phyloP scores from a whole-genome alignment of 1,140 invertebrate species.

The Lepidotrigona ventralis region DNA sequence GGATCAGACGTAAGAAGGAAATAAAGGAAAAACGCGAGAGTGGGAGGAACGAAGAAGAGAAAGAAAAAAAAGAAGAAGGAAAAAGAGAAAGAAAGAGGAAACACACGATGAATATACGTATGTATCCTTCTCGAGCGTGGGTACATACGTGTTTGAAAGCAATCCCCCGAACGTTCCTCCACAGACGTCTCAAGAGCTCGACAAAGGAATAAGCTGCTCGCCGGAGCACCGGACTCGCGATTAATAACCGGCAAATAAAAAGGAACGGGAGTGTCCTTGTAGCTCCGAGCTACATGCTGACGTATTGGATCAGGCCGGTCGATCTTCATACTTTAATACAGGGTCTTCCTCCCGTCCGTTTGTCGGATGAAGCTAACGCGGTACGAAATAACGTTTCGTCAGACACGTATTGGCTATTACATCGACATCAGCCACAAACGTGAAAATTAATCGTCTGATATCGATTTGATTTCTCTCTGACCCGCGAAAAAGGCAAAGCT shows the following conservation, averaged over 20 bases:
- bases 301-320: not conserved
- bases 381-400: too few relatives aligned
- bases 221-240: constrained; percentile 21
- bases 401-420: not conserved
- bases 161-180: constrained; percentile 30
- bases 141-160: constrained; percentile 23
- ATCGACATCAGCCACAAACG: not conserved
- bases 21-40: constrained; percentile 36
- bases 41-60: not conserved
- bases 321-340: not conserved
- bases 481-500: too few relatives aligned
- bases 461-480: too few relatives aligned
- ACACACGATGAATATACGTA: constrained; percentile 18
- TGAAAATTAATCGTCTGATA: not conserved
- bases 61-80: not conserved
- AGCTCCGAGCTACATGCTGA: not conserved
- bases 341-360: not conserved
- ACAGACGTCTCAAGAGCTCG: constrained; percentile 31
- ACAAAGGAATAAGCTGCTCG: constrained; percentile 32
- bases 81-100: not conserved
- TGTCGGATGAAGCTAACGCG: not conserved
- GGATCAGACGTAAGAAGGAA: constrained; percentile 54
- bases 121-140: constrained; percentile 8
- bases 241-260: constrained; percentile 41
- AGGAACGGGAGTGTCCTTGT: not conserved